Evolutionary conservation across 2,113 vertebrate species (phyloP).

Genomic region (Nyctereutes procyonoides): DNA sequence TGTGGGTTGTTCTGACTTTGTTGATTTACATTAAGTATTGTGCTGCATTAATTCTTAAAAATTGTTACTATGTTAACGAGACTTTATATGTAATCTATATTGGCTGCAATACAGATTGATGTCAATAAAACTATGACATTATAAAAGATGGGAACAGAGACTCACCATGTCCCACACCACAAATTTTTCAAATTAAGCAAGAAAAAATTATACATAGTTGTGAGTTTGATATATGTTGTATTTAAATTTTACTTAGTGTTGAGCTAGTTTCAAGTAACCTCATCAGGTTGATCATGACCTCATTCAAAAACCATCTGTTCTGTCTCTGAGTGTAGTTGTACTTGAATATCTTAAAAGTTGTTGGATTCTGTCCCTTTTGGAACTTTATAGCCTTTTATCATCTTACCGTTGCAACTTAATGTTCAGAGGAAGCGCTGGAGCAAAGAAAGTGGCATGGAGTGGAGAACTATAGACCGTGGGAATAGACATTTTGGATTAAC

Average conservation of each 20-base stretch:
- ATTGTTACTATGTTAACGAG: neutral
- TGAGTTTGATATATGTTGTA: neutral
- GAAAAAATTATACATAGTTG: neutral
- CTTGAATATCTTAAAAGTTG: constrained; percentile 41
- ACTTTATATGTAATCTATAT: neutral
- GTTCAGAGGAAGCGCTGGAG: neutral
- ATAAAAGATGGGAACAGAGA: neutral
- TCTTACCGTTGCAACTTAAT: constrained; percentile 14
- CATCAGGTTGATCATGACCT: constrained; percentile 11
- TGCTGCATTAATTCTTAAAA: neutral
- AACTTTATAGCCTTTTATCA: constrained; percentile 7
- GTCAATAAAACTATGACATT: neutral
- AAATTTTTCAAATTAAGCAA: constrained; percentile 26
- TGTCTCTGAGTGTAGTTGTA: neutral
- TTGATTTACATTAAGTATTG: neutral
- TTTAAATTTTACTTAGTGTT: constrained; percentile 44
- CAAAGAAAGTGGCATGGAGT: neutral
- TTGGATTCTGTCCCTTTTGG: neutral
- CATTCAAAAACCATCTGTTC: constrained; percentile 32
- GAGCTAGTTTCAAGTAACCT: neutral
- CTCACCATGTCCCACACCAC: neutral
- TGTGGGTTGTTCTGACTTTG: neutral
- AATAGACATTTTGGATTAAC: neutral
- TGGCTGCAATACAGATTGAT: neutral
- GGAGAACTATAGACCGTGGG: neutral